Conservation (phyloP, 2,113 vertebrate genomes). For the Haemorhous mexicanus region DNA sequence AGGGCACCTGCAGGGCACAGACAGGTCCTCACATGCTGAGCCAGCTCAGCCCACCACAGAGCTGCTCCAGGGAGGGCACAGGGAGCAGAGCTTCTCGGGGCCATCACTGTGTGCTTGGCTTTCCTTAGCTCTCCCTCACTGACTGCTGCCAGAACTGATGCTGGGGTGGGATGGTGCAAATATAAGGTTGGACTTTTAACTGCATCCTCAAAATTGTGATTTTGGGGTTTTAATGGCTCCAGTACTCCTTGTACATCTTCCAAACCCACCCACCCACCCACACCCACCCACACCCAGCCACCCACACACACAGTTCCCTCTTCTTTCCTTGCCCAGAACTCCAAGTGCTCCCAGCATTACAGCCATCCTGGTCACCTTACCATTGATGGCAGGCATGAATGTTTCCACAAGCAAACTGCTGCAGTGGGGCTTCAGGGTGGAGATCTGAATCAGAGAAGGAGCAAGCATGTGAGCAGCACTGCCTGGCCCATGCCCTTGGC, state of each 20-base stretch:
- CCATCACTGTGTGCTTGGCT: fast-evolving
- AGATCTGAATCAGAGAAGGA: neutral
- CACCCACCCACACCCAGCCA: fast-evolving
- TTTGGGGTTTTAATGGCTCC: neutral
- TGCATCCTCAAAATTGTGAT: neutral
- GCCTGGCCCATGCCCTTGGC: neutral
- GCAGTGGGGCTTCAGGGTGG: neutral
- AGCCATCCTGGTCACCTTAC: neutral
- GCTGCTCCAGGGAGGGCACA: neutral
- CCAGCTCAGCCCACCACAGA: fast-evolving
- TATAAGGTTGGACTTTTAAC: neutral
- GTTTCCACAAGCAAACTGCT: neutral
- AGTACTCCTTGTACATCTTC: neutral
- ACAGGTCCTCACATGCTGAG: neutral
- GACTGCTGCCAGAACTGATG: neutral
- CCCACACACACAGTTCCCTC: fast-evolving
- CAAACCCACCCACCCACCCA: fast-evolving
- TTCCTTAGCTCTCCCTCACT: neutral
- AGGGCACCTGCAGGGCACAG: slow-evolving; percentile 1
- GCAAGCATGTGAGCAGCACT: neutral
- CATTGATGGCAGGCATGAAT: neutral
- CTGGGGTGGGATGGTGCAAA: neutral
- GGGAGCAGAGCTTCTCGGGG: neutral
- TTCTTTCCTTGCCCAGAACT: neutral
- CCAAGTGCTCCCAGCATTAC: fast-evolving